phyloP scores from a whole-genome alignment of 2,797 vertebrate genomes.

The Kryptopterus vitreolus region DNA sequence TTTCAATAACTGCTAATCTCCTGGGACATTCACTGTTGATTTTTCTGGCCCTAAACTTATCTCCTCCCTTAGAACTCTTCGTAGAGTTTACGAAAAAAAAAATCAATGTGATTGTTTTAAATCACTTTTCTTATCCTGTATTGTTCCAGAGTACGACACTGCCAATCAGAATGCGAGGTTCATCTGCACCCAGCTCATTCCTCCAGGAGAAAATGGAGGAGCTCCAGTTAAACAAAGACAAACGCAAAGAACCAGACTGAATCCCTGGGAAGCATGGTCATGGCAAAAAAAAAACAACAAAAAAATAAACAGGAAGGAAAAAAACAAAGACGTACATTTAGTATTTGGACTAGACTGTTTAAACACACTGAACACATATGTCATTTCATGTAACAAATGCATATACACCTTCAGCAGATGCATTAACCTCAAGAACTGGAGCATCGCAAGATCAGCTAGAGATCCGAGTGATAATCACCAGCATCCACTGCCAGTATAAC shows the following conservation, averaged over 20 bases:
- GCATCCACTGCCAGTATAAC: constrained; percentile 41
- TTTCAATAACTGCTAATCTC: too few relatives aligned
- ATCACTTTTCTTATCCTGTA: constrained; percentile 8
- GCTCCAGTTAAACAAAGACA: constrained; percentile 76
- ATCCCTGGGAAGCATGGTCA: background rate
- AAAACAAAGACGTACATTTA: background rate
- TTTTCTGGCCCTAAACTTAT: background rate
- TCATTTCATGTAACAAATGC: constrained; percentile 9
- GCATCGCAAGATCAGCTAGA: constrained; percentile 13
- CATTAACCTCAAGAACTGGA: constrained; percentile 27
- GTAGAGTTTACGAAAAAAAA: too few relatives aligned
- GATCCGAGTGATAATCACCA: constrained; percentile 41
- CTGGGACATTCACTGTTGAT: too few relatives aligned
- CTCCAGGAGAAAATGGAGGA: constrained; percentile 78
- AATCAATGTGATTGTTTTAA: too few relatives aligned
- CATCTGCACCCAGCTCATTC: constrained; percentile 70
- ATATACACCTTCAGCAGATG: background rate
- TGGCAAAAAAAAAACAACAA: background rate
- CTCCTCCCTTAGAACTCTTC: background rate
- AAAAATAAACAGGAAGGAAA: too few relatives aligned
- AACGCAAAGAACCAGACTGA: constrained; percentile 77
- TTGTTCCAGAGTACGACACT: constrained; percentile 48
- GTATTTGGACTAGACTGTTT: constrained; percentile 21
- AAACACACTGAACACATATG: constrained; percentile 34
- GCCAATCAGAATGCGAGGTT: constrained; percentile 61